Evolutionary conservation across 1,140 invertebrate species (phyloP), one percentile per base, ranked within the genome.

Genomic region (Drosophila orena): DNA sequence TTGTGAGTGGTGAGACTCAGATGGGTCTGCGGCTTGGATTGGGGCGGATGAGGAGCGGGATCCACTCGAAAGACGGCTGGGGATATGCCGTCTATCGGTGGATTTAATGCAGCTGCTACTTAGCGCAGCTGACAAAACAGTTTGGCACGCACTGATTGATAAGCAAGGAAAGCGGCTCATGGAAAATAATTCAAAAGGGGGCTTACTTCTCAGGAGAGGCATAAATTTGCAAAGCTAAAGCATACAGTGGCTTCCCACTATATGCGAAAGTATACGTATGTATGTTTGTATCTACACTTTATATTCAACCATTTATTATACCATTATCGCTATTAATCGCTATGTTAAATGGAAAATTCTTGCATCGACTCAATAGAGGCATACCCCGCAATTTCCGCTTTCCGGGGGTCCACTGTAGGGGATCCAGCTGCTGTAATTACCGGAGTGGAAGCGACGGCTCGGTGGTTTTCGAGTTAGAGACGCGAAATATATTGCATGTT

Each of bases 401-500:
- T 50, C 59, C 59, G 64, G 64, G 24, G 44, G 35, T 35, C 35
- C 44, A 66, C 64, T 66, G 64, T 66, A 35, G 64, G 50, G 59
- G 58, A 64, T 64, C 64, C 72, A 72, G 68, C 68, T 75, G 70
- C 72, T 62, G 71, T 74, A 74, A 61, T 73, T 73, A 44, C 59
- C 71, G 10, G 37, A 52, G 68, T 47, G 30, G 43, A 61, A 53
- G 59, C 44, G 49, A 38, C 20, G 40, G 60, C 50, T 38, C 34
- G 42, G 30, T 42, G 42, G 40, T 68, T 62, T 59, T 59, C 42
- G 37, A 77, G 56, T 70, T 76, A 53, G 60, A 86, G 78, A 81
- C 80, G 83, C 83, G 81, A 86, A 86, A 86, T 88, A 74, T 88
- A 88, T 88, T 88, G 84, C 84, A 88, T 88, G 84, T 88, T 88